A percentile compares a stretch with the other conserved stretches of the same genome.
These are phyloP conservation scores for Colossoma macropomum DNA, from an alignment of 2,113 vertebrate species.

Conservation along the genomic window DNA sequence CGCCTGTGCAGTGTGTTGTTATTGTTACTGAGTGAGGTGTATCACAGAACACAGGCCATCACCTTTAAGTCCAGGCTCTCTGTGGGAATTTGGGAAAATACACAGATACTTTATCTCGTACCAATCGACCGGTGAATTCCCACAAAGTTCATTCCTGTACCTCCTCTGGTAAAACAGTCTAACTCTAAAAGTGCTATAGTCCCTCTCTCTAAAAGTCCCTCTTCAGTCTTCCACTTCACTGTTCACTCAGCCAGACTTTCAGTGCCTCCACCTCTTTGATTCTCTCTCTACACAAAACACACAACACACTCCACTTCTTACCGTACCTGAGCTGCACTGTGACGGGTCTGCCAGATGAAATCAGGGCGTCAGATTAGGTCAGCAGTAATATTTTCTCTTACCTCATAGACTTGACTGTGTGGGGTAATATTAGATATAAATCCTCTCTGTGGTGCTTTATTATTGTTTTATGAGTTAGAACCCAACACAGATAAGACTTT, in stretches of 20 bases:
- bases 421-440: conserved; percentile 13
- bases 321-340: not conserved
- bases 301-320: not conserved
- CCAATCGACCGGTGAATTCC: not conserved
- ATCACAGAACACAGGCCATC: not conserved
- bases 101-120: not conserved
- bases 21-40: not conserved
- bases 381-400: not conserved
- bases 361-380: not conserved
- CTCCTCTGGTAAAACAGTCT: not conserved
- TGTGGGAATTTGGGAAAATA: not conserved
- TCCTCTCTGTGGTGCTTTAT: not conserved
- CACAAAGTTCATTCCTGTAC: too few species aligned
- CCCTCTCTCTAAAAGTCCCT: not conserved
- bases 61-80: not conserved
- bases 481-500: conserved; percentile 33
- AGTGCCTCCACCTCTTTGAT: not conserved
- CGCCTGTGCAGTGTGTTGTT: too few species aligned
- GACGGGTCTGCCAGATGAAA: not conserved
- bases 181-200: not conserved
- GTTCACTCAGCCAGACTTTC: not conserved
- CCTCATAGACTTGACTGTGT: not conserved
- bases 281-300: too few species aligned
- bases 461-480: conserved; percentile 38
- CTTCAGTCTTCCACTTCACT: conserved; percentile 17